Evolutionary conservation across 2,888 invertebrate genomes (phyloP), one percentile per base, ranked within the genome.

Genomic region (Leptopilina syphax): DNA sequence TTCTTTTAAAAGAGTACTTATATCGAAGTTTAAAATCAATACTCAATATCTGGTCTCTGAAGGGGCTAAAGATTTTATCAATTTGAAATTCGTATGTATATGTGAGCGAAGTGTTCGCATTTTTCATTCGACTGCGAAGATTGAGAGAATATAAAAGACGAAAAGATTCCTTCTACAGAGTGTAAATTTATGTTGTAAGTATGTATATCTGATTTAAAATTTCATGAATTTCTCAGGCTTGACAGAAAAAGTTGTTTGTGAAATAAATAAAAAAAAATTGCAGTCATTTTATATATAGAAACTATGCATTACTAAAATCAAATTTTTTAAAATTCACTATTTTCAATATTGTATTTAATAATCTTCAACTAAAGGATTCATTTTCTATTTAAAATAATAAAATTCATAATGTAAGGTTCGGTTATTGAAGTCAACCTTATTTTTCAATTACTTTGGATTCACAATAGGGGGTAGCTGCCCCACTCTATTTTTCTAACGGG

Each of bases 1-100:
- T 34, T 34, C 34, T n/a, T 13, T 47, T 47, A 7, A 47, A 66
- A 50, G n/a, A 0, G 47, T n/a, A 8, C 24, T 50, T 9, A 50
- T 80, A 80, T 79, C 81, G 50, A 80, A 81, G 86, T 87, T 86
- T 84, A 81, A 86, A 88, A 88, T 88, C 87, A 86, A 84, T 83
- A 85, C 86, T 87, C 87, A 88, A 87, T 88, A 88, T 88, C 88
- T 87, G 88, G 88, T 83, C 79, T 83, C 84, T 85, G 85, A 50
- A 47, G 24, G 18, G 47, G 24, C 24, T 68, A 10, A 68, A 47
- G 24, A 24, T 68, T 24, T 68, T 10, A 5, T 7, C 68, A 68
- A 47, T 68, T 13, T 18, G 10, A 24, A 24, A 50, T 68, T 68
- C 47, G 10, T 60, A 8, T 60, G 8, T 18, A 3, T 67, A 13